Evolutionary conservation across 2,113 vertebrate species (phyloP).

Genomic region (Eonycteris spelaea): DNA sequence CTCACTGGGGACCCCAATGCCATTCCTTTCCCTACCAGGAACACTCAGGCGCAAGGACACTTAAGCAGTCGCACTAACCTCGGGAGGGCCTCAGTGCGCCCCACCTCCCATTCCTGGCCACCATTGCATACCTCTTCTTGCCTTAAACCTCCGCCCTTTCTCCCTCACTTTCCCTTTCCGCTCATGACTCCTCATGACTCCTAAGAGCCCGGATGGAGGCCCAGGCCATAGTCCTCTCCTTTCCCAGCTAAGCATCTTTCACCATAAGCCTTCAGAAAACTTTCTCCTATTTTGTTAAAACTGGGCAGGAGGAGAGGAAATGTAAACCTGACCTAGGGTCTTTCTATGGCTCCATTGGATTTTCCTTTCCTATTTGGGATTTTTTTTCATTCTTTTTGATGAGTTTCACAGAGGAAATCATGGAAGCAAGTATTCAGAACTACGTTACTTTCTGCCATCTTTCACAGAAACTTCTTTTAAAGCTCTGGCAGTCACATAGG

Average conservation of each 20-base stretch:
- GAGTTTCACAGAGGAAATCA: background rate
- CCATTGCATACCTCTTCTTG: background rate
- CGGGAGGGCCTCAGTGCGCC: background rate
- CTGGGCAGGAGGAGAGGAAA: background rate
- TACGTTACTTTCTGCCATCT: background rate
- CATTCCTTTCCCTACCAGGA: background rate
- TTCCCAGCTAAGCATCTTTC: background rate
- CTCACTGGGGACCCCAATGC: background rate
- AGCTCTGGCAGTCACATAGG: background rate
- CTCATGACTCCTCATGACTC: background rate
- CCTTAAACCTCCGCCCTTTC: background rate
- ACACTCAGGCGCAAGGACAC: background rate
- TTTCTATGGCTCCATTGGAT: background rate
- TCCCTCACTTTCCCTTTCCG: background rate
- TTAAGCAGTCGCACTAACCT: background rate
- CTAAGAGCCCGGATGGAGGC: background rate
- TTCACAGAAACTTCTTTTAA: constrained; percentile 17
- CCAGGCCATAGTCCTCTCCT: background rate
- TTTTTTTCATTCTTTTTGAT: background rate
- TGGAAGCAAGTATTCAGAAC: background rate
- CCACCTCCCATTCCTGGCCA: background rate
- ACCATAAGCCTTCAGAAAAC: background rate
- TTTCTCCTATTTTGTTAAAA: background rate
- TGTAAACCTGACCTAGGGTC: background rate
- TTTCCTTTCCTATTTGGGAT: background rate